Base-by-base conservation (phyloP, 2,797 vertebrate genomes). In the Sparus aurata region DNA sequence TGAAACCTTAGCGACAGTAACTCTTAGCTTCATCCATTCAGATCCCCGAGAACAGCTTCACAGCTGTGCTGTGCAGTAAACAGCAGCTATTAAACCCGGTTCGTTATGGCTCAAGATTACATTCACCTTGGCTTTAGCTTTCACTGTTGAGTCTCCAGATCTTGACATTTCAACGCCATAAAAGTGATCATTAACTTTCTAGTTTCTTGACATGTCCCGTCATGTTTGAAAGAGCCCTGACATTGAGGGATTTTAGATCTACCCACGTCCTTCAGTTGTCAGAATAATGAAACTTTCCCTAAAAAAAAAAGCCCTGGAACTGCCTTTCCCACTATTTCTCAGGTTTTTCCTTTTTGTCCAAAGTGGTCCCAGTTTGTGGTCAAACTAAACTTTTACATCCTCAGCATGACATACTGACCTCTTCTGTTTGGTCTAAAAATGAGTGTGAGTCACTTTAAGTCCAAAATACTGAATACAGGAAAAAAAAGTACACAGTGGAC, bases 61-160 rank as follows among this genome's bases (percentile, higher is more conserved):
- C 27, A 67, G 41, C 77, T 50, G 49, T 41, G 57, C 27, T 46
- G 43, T 15, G 46, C 63, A 66, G 49, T 57, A 63, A 38, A 34
- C 2, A 43, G n/a, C 59, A 65, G 66, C 83, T 17, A 58, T 72
- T 69, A 80, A 79, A 80, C 25, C 69, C 27, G 46, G 0, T 50
- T 71, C 25, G 63, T 79, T 45, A 61, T 45, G 62, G 50, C 23
- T 61, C 57, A 79, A 80, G 71, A 62, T 70, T 43, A 38, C 0
- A 8, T 62, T 64, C 78, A 84, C 85, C 80, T 87, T 88, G 76
- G 75, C 73, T 60, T 69, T 62, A 55, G 53, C 45, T 65, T 62
- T 43, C 65, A 2, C 58, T 13, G 30, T 67, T 6, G 34, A 64
- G 16, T 53, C 60, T 79, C 73, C 11, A 69, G 46, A 59, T 60